Evolutionary conservation across 2,888 invertebrate genomes (phyloP).

Genomic region (Reticulitermes lucifugus): DNA sequence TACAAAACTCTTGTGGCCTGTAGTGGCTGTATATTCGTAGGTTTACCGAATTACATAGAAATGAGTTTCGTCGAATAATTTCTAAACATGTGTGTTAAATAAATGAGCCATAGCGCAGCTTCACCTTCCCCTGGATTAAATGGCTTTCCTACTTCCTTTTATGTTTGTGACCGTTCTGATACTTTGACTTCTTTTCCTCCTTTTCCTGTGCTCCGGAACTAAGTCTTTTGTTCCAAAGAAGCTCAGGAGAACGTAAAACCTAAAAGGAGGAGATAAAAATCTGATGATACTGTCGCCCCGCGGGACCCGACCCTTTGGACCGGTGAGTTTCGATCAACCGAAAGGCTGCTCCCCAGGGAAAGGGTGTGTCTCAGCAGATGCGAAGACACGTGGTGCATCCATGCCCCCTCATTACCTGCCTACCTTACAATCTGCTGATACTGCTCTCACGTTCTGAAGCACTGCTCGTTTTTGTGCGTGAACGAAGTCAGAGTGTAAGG

Average conservation of each 20-base stretch:
- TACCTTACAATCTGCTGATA: no score
- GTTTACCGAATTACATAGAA: no score
- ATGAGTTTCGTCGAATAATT: no score
- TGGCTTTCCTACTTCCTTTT: no score
- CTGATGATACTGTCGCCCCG: not conserved
- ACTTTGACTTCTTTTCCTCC: not conserved
- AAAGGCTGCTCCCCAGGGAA: not conserved
- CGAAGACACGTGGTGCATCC: not conserved
- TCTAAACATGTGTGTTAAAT: no score
- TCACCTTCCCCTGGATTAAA: no score
- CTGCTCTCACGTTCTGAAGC: no score
- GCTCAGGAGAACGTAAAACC: not conserved
- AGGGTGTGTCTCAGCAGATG: not conserved
- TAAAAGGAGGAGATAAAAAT: not conserved
- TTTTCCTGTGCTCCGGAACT: not conserved
- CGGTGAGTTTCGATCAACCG: not conserved
- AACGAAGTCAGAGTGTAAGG: no score
- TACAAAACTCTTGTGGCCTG: no score
- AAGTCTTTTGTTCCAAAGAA: not conserved
- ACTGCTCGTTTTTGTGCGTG: no score
- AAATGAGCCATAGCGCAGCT: no score
- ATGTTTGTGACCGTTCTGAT: not conserved
- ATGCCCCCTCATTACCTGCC: constrained; percentile 1
- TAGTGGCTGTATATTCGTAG: no score
- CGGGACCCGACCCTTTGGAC: not conserved